phyloP scores from a whole-genome alignment of 2,797 vertebrate genomes.

The Periparus ater region DNA sequence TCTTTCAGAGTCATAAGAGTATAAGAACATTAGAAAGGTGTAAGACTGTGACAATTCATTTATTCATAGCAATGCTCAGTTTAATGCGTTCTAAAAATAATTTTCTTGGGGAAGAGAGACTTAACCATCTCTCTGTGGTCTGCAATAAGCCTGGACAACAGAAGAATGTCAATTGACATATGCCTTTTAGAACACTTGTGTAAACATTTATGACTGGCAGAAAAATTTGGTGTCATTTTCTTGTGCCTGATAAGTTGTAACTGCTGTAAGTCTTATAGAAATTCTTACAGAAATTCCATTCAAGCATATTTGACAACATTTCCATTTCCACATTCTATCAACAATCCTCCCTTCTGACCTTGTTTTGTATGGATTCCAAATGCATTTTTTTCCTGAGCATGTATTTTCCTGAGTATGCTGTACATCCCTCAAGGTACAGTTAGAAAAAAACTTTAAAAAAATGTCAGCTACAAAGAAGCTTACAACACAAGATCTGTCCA shows the following conservation, averaged over 20 bases:
- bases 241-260: background rate
- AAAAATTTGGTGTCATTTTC: background rate
- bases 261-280: background rate
- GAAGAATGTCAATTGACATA: background rate
- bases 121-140: background rate
- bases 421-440: background rate
- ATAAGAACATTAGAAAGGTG: background rate
- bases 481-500: conserved; percentile 9
- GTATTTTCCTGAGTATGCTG: background rate
- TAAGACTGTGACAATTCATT: background rate
- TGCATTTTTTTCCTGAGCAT: background rate
- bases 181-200: background rate
- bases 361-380: background rate
- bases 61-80: background rate
- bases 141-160: background rate
- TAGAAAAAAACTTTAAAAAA: background rate
- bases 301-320: background rate
- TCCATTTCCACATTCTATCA: background rate
- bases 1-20: background rate
- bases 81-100: background rate
- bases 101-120: background rate
- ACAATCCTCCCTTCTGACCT: background rate
- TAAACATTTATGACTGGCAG: background rate
- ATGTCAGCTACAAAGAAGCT: background rate
- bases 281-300: conserved; percentile 17